Evolutionary conservation across 2,113 vertebrate genomes (phyloP).

Genomic region (Pelobates fuscus): DNA sequence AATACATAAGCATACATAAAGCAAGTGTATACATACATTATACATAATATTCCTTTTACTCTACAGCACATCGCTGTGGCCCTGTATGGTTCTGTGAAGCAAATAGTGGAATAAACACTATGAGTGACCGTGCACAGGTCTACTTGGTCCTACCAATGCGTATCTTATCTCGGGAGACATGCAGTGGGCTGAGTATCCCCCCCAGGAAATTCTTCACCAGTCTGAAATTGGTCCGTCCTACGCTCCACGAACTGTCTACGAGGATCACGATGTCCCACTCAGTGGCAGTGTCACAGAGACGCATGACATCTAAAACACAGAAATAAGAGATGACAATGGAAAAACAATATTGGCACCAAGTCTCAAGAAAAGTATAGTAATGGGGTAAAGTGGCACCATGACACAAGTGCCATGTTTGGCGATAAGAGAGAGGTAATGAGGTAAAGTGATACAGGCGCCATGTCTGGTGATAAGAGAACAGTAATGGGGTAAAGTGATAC

Average conservation of each 20-base stretch:
- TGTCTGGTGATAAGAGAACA: no score
- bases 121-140: no score
- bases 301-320: constrained; percentile 59
- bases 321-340: neutral
- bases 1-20: no score
- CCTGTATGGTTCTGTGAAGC: no score
- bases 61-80: no score
- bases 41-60: no score
- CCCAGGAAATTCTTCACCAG: constrained; percentile 87
- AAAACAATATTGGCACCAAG: neutral
- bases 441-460: neutral
- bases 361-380: neutral
- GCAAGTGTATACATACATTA: no score
- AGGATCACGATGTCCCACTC: constrained; percentile 78
- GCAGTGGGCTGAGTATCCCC: constrained; percentile 80
- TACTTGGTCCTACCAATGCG: constrained; percentile 86
- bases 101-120: no score
- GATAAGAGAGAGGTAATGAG: neutral
- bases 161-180: constrained; percentile 75
- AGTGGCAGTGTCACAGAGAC: constrained; percentile 69
- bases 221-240: constrained; percentile 87
- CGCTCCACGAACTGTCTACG: constrained; percentile 95
- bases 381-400: neutral
- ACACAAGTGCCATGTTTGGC: neutral
- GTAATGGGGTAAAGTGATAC: no score